Percentiles rank a stretch among this genome's conserved stretches.
Evolutionary conservation across 2,797 vertebrate species (phyloP).

Genomic region (Tapera naevia): DNA sequence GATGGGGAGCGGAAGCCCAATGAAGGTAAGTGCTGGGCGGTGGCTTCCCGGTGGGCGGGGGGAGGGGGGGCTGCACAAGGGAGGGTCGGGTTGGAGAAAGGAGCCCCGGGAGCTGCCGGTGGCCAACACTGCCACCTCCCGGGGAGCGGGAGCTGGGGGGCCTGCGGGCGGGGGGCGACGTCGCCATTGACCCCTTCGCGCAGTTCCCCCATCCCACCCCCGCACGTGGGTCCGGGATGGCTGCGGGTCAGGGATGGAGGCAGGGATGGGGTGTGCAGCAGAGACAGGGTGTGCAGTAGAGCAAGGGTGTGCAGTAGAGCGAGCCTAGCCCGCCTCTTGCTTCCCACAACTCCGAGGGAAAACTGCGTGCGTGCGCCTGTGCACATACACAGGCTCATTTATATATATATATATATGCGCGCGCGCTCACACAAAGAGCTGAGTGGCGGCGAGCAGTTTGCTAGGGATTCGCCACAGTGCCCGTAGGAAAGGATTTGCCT

Average conservation of each 20-base stretch:
- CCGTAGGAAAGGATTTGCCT: slow-evolving; percentile 30
- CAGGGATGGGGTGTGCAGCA: not conserved
- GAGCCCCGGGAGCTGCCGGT: not conserved
- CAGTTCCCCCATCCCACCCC: too few relatives aligned
- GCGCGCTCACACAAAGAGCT: slow-evolving; percentile 1
- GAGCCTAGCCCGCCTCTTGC: not conserved
- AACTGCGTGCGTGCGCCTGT: slow-evolving; percentile 42
- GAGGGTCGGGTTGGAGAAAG: too few relatives aligned
- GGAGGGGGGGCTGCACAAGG: not conserved
- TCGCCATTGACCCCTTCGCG: not conserved
- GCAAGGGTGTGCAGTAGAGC: not conserved
- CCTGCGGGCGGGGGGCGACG: not conserved
- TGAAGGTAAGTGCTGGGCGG: slow-evolving; percentile 82
- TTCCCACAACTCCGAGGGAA: not conserved
- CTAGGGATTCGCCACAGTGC: not conserved
- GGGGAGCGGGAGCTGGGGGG: not conserved
- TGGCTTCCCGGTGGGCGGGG: not conserved
- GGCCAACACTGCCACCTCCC: slow-evolving; percentile 27
- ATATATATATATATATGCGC: not conserved
- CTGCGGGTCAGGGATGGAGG: not conserved
- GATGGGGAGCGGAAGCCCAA: slow-evolving; percentile 84
- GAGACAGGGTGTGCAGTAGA: too few relatives aligned
- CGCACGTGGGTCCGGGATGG: not conserved
- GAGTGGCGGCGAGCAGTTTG: not conserved
- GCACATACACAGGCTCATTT: slow-evolving; percentile 35